Evolutionary conservation across 1,140 invertebrate genomes (phyloP).

Genomic region (Batillaria attramentaria): DNA sequence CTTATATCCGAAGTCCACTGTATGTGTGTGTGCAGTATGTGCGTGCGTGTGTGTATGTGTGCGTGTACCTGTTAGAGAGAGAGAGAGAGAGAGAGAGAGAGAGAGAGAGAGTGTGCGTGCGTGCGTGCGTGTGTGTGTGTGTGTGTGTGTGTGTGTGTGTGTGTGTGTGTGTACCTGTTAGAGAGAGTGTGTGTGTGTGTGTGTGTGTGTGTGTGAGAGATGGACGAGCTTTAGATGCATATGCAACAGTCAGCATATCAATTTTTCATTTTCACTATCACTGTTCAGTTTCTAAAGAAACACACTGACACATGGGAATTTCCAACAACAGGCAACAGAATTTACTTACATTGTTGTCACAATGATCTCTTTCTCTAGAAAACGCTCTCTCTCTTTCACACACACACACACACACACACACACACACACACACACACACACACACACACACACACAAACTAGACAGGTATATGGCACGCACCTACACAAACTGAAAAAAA

Average conservation of each 20-base stretch:
- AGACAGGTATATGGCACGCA: no score
- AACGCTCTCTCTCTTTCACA: neutral
- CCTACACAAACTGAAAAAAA: no score
- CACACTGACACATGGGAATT: neutral
- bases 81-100: neutral
- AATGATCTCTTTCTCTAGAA: neutral
- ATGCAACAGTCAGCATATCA: neutral
- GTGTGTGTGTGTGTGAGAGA: neutral
- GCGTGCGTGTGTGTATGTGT: neutral
- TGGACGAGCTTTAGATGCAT: no score
- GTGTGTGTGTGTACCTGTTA: neutral
- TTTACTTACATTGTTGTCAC: neutral
- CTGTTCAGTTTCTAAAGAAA: neutral
- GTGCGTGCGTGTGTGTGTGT: slow-evolving; percentile 10
- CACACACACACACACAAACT: neutral
- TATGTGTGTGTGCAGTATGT: slow-evolving; percentile 3
- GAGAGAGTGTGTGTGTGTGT: neutral
- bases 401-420: neutral
- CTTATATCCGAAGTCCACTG: neutral
- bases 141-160: neutral
- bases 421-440: neutral
- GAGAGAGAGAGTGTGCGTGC: neutral
- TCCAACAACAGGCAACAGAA: no score
- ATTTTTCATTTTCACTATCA: neutral
- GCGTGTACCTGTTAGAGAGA: neutral